Conservation (phyloP, 2,797 vertebrate genomes). For the Scleropages formosus region DNA sequence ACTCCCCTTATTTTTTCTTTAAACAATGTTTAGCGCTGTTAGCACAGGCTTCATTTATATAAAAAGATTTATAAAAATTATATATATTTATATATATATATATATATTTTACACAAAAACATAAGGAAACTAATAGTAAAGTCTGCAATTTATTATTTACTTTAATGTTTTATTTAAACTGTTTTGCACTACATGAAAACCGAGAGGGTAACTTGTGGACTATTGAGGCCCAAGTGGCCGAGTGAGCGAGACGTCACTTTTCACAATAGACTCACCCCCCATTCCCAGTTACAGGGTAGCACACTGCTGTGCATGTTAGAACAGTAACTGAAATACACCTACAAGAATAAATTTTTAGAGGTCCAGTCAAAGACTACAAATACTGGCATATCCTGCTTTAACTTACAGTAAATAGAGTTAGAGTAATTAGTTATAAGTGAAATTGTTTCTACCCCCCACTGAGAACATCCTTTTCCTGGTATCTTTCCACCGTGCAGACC, state of each 20-base stretch:
- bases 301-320: constrained; percentile 70
- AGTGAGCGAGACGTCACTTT: constrained; percentile 72
- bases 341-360: constrained; percentile 72
- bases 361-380: constrained; percentile 73
- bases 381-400: constrained; percentile 67
- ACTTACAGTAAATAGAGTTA: constrained; percentile 81
- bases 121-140: constrained; percentile 81
- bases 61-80: constrained; percentile 98
- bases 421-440: constrained; percentile 68
- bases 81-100: constrained; percentile 61
- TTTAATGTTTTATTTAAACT: constrained; percentile 65
- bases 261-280: constrained; percentile 76
- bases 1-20: constrained; percentile 46
- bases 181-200: constrained; percentile 80
- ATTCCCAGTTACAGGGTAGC: constrained; percentile 75
- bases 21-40: constrained; percentile 75
- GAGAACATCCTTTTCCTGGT: constrained; percentile 15
- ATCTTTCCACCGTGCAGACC: constrained; percentile 15
- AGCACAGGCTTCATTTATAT: constrained; percentile 84
- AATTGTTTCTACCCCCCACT: constrained; percentile 53
- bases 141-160: constrained; percentile 56
- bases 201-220: constrained; percentile 68
- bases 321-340: constrained; percentile 74
- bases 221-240: constrained; percentile 72
- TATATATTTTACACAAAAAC: constrained; percentile 75